These are phyloP conservation scores for Hippocampus guttulatus DNA, from an alignment of 2,113 vertebrate species.

Conservation along the genomic window DNA sequence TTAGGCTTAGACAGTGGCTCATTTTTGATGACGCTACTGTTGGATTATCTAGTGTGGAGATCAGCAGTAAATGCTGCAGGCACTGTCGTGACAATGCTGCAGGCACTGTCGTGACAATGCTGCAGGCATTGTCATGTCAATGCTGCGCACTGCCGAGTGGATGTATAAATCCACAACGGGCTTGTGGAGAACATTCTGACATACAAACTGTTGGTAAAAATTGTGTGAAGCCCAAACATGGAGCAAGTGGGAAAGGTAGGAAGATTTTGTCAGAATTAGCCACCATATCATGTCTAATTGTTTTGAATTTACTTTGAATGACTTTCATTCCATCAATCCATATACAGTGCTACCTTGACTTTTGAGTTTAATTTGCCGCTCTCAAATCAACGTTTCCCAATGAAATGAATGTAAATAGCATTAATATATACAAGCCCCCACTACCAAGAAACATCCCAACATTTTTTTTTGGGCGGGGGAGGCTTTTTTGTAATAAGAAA, in stretches of 20 bases:
- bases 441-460: neutral
- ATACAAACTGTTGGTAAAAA: slow-evolving; percentile 27
- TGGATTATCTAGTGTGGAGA: slow-evolving; percentile 16
- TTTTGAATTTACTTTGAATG: neutral
- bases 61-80: slow-evolving; percentile 39
- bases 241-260: slow-evolving; percentile 50
- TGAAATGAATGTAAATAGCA: neutral
- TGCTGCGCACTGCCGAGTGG: slow-evolving; percentile 32
- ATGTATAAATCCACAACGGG: slow-evolving; percentile 53
- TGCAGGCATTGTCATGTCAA: slow-evolving; percentile 53
- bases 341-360: neutral
- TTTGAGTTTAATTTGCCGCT: neutral
- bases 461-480: neutral
- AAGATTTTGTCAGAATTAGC: neutral
- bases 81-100: slow-evolving; percentile 53
- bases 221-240: slow-evolving; percentile 41
- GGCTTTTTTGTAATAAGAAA: neutral
- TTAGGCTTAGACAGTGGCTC: neutral
- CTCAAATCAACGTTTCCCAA: neutral
- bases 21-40: neutral
- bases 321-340: neutral
- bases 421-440: neutral
- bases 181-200: slow-evolving; percentile 22
- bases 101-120: slow-evolving; percentile 50
- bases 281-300: neutral